Evolutionary conservation across 2,888 invertebrate genomes (phyloP).

Genomic region (Erebia epiphron): DNA sequence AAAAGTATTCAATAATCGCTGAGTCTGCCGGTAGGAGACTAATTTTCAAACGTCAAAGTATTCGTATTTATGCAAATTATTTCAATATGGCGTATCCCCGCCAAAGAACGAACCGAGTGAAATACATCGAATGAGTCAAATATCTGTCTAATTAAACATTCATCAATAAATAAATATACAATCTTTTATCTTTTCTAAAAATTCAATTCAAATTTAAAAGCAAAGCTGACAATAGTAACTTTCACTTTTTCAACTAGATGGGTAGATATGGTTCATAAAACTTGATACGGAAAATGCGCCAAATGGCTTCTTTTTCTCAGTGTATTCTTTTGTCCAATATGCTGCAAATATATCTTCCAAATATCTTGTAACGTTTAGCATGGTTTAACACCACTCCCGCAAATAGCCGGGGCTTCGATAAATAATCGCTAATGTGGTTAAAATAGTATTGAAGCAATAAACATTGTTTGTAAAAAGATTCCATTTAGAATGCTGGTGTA

Average conservation of each 20-base stretch:
- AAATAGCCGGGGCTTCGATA: constrained; percentile 19
- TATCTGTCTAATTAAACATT: too few species aligned
- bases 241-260: not conserved
- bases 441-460: constrained; percentile 13
- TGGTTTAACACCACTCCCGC: constrained; percentile 19
- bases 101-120: too few species aligned
- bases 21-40: too few species aligned
- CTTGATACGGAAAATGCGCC: not conserved
- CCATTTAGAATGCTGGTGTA: not conserved
- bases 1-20: too few species aligned
- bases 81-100: too few species aligned
- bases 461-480: not conserved
- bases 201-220: too few species aligned
- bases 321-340: not conserved
- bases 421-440: constrained; percentile 31
- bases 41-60: too few species aligned
- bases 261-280: not conserved
- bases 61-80: too few species aligned
- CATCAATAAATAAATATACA: too few species aligned
- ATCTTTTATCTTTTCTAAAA: too few species aligned
- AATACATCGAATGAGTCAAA: too few species aligned
- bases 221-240: too few species aligned
- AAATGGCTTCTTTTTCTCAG: not conserved
- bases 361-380: constrained; percentile 19
- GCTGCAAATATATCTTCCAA: not conserved